Base-by-base conservation (phyloP, 2,888 invertebrate species). In the Platynereis dumerilii region DNA sequence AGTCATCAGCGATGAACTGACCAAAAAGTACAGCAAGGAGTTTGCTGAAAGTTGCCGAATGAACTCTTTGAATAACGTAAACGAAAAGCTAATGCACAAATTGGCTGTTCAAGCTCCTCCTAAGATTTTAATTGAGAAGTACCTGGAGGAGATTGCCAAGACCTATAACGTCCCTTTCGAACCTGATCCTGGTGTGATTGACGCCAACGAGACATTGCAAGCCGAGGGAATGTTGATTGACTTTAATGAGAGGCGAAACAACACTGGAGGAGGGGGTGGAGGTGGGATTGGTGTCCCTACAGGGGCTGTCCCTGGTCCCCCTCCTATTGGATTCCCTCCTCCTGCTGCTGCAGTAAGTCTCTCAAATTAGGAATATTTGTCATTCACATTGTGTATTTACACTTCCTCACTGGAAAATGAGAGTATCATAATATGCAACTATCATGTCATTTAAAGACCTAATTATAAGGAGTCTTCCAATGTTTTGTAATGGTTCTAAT, bases 101-200 rank as follows among this genome's bases (percentile, higher is more conserved):
- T 74, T 83, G 45, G 73, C 77, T 44, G 80, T 82, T 1, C 79
- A 96, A 75, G 94, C 96, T 39, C 99, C 99, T 2, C 94, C 97
- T 0, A 97, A 96, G 83, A 86, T 96, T 62, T 87, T 99, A 22
- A 92, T 99, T 7, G 99, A 99, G 83, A 93, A 92, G 80, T 87
- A 90, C 87, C 86, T 98, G 75, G 92, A 96, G 76, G 98, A 97
- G 86, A 99, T 99, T 75, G 96, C 98, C 0, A 95, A 92, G 84
- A 93, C 92, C 77, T 97, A 94, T 81, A 92, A 95, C 84, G 91
- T 99, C 58, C 91, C 92, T 58, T 99, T 97, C 84, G 93, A 93
- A 72, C 96, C 98, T 0, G 98, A 99, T 87, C 92, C 93, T 71
- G 73, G 75, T 0, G 75, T 80, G 2, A 77, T 81, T 78, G 71